These are phyloP conservation scores for Lagorchestes hirsutus DNA, from an alignment of 2,797 vertebrate species.

Conservation along the genomic window DNA sequence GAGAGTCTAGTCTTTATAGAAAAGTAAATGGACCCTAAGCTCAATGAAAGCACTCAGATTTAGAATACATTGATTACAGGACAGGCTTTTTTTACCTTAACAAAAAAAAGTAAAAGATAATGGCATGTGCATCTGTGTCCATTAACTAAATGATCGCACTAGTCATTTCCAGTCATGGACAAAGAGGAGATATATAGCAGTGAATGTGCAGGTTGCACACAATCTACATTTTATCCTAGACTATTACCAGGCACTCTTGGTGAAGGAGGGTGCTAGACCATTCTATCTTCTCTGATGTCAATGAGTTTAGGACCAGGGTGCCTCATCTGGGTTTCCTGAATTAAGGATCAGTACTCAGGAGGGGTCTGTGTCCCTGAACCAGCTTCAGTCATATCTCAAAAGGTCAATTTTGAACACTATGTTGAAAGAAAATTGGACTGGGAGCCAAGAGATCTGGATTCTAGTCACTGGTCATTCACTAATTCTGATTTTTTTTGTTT, in stretches of 20 bases:
- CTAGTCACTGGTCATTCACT: background rate
- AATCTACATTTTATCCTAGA: background rate
- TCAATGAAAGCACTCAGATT: background rate
- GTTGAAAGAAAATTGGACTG: background rate
- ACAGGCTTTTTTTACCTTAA: background rate
- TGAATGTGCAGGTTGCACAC: background rate
- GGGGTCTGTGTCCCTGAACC: background rate
- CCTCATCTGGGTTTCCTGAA: background rate
- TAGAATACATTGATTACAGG: background rate
- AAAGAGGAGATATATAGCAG: background rate
- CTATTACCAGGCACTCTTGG: background rate
- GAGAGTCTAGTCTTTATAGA: background rate
- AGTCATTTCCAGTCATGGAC: background rate
- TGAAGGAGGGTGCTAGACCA: background rate
- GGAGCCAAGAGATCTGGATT: background rate
- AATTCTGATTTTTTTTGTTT: background rate
- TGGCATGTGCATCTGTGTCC: background rate
- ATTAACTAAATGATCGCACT: background rate
- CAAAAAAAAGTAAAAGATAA: background rate
- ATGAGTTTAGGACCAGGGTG: background rate
- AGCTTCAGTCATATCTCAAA: background rate
- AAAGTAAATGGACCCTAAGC: background rate
- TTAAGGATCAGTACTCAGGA: background rate
- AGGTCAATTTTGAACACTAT: background rate
- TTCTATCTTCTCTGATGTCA: background rate